A percentile compares a stretch with the other conserved stretches of the same genome.
phyloP scores from a whole-genome alignment of 2,888 invertebrate genomes.

The Harmothoe impar region DNA sequence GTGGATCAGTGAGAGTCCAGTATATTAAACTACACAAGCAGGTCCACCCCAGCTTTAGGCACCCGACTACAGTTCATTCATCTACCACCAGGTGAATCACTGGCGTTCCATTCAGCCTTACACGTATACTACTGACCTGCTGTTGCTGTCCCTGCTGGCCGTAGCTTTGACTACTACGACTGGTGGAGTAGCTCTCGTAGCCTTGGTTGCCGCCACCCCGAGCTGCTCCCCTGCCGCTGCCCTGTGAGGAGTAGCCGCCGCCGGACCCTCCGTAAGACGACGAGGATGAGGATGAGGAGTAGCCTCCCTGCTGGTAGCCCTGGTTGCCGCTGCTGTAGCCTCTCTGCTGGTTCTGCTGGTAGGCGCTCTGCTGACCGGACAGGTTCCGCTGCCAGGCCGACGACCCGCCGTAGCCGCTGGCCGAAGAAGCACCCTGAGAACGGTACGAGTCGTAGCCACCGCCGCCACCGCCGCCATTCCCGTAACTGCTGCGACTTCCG shows the following conservation, averaged over 20 bases:
- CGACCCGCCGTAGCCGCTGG: background rate
- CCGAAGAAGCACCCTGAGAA: background rate
- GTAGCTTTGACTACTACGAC: background rate
- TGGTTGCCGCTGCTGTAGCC: background rate
- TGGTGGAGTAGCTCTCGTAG: constrained; percentile 55
- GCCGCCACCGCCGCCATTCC: background rate
- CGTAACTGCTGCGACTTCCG: constrained; percentile 33
- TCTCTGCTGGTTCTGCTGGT: constrained; percentile 48
- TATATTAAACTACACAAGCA: too few relatives aligned
- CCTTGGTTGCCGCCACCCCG: background rate
- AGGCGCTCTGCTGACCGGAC: constrained; percentile 46
- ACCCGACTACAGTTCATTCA: too few relatives aligned
- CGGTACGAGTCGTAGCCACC: background rate
- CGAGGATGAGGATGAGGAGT: too few relatives aligned
- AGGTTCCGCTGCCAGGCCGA: constrained; percentile 54
- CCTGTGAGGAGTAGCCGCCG: background rate
- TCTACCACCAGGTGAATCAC: too few relatives aligned
- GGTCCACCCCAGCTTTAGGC: too few relatives aligned
- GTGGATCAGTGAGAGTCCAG: too few relatives aligned
- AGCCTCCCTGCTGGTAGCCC: constrained; percentile 7
- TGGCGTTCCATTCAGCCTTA: too few relatives aligned
- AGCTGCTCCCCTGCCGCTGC: background rate
- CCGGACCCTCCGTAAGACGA: background rate
- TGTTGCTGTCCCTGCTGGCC: background rate
- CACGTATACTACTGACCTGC: background rate